phyloP scores from a whole-genome alignment of 2,113 vertebrate genomes.

The Syrmaticus mikado region DNA sequence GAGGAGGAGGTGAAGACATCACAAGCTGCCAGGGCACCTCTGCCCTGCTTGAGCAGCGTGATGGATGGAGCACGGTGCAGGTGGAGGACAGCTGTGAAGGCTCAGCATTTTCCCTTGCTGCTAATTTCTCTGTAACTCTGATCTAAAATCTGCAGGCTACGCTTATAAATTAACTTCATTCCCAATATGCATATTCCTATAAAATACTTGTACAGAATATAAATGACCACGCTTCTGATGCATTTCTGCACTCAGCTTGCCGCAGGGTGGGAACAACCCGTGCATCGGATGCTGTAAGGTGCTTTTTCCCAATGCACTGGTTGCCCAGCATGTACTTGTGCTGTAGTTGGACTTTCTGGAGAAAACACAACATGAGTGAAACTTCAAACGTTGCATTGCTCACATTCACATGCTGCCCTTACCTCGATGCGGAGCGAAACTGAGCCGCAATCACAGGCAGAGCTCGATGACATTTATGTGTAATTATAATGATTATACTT shows the following conservation, averaged over 20 bases:
- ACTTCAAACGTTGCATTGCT: accelerated
- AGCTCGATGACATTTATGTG: neutral
- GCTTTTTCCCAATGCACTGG: neutral
- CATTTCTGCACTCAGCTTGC: neutral
- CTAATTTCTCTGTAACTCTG: neutral
- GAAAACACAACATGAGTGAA: neutral
- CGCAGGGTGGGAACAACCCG: accelerated
- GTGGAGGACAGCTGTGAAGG: neutral
- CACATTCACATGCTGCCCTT: neutral
- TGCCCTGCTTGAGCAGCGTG: accelerated
- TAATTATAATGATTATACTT: conserved; percentile 31
- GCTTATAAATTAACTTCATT: neutral
- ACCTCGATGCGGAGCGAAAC: neutral
- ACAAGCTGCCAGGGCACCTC: neutral
- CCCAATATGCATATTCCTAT: accelerated
- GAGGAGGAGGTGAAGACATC: neutral
- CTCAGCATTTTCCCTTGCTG: neutral
- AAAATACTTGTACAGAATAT: accelerated
- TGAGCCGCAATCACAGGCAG: neutral
- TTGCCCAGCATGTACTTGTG: neutral
- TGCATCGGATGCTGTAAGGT: neutral
- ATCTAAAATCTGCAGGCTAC: neutral
- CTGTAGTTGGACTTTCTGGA: neutral
- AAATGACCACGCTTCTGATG: accelerated
- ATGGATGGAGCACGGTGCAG: neutral